Percentiles rank a stretch among this genome's conserved stretches.
Evolutionary conservation across 2,888 invertebrate genomes (phyloP).

Genomic region (Sphecodes monilicornis): DNA sequence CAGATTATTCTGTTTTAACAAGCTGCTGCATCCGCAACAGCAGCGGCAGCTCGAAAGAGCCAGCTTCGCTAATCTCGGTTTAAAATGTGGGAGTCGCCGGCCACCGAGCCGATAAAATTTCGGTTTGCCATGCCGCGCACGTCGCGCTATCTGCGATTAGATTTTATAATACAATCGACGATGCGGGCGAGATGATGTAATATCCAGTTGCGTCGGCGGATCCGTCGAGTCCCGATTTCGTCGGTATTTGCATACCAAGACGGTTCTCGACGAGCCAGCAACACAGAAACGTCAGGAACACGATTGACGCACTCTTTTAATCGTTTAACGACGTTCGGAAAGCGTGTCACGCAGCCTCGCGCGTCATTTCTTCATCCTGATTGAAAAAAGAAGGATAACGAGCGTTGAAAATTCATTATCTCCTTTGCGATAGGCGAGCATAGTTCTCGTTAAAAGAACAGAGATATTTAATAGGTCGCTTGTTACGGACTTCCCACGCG

Average conservation of each 20-base stretch:
- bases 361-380: neutral
- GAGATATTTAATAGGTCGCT: neutral
- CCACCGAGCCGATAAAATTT: constrained; percentile 13
- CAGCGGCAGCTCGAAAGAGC: neutral
- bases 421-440: neutral
- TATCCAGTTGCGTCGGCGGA: neutral
- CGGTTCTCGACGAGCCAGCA: neutral
- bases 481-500: neutral
- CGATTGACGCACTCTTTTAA: neutral
- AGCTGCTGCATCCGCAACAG: too few species aligned
- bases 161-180: constrained; percentile 16
- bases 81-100: constrained; percentile 36
- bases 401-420: neutral
- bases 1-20: constrained; percentile 10
- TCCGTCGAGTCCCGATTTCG: neutral
- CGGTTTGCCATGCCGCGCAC: neutral
- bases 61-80: neutral
- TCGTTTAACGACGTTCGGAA: neutral
- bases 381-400: neutral
- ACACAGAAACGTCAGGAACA: neutral
- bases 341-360: neutral
- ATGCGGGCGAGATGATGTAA: constrained; percentile 25
- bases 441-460: neutral
- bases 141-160: neutral
- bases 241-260: neutral